phyloP scores from a whole-genome alignment of 2,113 vertebrate species.

The Chionis minor region DNA sequence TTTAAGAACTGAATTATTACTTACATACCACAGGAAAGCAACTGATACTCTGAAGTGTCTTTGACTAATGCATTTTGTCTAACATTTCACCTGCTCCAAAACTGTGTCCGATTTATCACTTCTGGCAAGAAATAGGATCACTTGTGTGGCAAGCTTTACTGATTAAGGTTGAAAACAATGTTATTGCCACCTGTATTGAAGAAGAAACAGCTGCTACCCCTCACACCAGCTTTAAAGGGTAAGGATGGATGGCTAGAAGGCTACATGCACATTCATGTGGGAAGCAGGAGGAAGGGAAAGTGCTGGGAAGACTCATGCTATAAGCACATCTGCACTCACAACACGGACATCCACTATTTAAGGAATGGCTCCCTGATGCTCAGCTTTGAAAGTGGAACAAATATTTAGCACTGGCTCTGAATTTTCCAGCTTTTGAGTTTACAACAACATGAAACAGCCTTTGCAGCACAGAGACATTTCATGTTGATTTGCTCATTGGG shows the following conservation, averaged over 20 bases:
- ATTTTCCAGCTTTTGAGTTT: background rate
- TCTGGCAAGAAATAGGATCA: conserved; percentile 41
- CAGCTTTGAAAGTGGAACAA: background rate
- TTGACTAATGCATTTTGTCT: conserved; percentile 47
- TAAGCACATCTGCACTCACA: conserved; percentile 1
- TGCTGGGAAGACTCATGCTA: background rate
- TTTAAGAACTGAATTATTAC: conserved; percentile 62
- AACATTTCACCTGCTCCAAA: conserved; percentile 51
- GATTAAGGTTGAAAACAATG: background rate
- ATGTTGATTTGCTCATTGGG: accelerated
- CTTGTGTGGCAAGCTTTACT: background rate
- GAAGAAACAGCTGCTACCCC: background rate
- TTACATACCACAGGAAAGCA: conserved; percentile 39
- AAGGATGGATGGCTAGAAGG: background rate
- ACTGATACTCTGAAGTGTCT: conserved; percentile 50
- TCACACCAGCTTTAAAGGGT: conserved; percentile 2
- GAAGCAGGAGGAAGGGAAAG: conserved; percentile 5
- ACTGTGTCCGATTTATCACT: conserved; percentile 16
- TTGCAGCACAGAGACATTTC: background rate
- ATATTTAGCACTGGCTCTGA: conserved; percentile 4
- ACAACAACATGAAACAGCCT: background rate
- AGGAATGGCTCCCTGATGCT: conserved; percentile 29
- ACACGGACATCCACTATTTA: background rate
- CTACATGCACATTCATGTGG: background rate
- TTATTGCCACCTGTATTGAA: background rate